Evolutionary conservation across 2,888 invertebrate genomes (phyloP).

Genomic region (Caenorhabditis angaria): DNA sequence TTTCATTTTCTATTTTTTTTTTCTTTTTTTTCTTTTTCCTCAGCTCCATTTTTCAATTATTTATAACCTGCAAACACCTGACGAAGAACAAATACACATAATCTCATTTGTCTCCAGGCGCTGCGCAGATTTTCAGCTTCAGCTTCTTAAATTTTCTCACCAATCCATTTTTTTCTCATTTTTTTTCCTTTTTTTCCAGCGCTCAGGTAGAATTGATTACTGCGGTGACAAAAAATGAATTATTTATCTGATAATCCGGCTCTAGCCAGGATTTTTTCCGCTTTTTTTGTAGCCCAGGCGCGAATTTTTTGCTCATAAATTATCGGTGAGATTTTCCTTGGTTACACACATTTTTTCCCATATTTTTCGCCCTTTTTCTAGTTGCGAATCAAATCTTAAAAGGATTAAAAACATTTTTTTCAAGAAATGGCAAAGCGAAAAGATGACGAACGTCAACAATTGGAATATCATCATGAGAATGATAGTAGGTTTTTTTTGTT

Average conservation of each 20-base stretch:
- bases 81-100: slow-evolving; percentile 21
- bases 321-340: not conserved
- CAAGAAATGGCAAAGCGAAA: slow-evolving; percentile 3
- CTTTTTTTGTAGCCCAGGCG: not conserved
- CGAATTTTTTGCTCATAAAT: slow-evolving; percentile 1
- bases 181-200: slow-evolving; percentile 13
- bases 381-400: not conserved
- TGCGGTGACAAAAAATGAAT: not conserved
- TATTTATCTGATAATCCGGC: slow-evolving; percentile 2
- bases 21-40: slow-evolving; percentile 28
- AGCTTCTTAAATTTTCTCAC: slow-evolving; percentile 11
- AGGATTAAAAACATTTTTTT: not conserved
- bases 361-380: not conserved
- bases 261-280: not conserved
- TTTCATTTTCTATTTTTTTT: slow-evolving; percentile 20
- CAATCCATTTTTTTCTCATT: slow-evolving; percentile 13
- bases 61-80: slow-evolving; percentile 22
- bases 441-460: not conserved
- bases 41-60: slow-evolving; percentile 14
- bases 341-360: not conserved
- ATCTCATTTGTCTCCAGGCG: not conserved
- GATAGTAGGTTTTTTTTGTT: not conserved
- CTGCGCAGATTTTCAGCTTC: slow-evolving; percentile 21
- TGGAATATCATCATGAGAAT: slow-evolving; percentile 1
- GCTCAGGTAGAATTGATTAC: slow-evolving; percentile 9